Evolutionary conservation across 2,797 vertebrate species (phyloP).

Genomic region (Lepilemur ruficaudatus): DNA sequence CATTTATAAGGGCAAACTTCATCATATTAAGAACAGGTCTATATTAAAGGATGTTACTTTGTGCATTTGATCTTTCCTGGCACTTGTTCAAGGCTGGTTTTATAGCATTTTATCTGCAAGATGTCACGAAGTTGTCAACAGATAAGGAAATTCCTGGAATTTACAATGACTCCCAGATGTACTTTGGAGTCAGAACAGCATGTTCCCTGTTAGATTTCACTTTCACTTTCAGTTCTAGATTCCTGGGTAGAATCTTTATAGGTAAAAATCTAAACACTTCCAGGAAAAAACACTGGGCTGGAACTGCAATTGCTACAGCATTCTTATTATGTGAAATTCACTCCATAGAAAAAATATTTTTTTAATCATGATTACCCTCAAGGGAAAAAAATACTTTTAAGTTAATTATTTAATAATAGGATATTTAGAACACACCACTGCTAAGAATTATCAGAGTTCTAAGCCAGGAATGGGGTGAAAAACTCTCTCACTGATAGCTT

Average conservation of each 20-base stretch:
- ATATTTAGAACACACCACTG: neutral
- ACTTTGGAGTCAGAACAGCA: constrained; percentile 26
- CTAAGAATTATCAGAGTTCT: neutral
- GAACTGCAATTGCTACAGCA: neutral
- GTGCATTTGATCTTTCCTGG: neutral
- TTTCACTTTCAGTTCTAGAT: constrained; percentile 56
- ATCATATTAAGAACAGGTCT: neutral
- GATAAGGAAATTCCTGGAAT: constrained; percentile 34
- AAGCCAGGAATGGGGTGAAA: neutral
- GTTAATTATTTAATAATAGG: neutral
- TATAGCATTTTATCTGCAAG: neutral
- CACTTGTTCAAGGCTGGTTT: neutral
- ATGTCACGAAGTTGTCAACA: neutral
- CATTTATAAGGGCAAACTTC: neutral
- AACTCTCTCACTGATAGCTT: neutral
- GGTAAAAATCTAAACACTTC: neutral
- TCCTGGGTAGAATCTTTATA: neutral
- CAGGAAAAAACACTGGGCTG: neutral
- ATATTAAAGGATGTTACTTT: neutral
- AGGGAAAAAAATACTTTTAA: neutral
- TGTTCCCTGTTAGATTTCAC: neutral
- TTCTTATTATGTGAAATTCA: neutral
- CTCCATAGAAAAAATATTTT: neutral
- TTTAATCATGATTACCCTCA: neutral
- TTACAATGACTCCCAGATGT: neutral